Evolutionary conservation across 2,888 invertebrate genomes (phyloP), one percentile per base, ranked within the genome.

Genomic region (Torymus texanus): DNA sequence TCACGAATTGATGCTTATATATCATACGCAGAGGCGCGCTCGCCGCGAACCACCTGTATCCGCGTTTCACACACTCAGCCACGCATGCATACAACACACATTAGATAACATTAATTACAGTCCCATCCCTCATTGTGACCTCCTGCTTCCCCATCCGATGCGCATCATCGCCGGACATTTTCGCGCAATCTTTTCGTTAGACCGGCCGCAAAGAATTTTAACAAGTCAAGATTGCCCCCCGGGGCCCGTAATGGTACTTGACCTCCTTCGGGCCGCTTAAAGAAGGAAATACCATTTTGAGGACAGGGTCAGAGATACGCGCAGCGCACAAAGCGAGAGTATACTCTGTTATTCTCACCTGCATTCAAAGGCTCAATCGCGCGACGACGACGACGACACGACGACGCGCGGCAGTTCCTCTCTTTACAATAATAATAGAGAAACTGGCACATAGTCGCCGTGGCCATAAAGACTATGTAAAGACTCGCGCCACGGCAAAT

Each of bases 241-340:
- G 50, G 41, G 41, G 41, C 41, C 68, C 24, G 58, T 81, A 79
- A 81, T 79, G 74, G 63, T 76, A 79, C 79, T 79, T 81, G 79
- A 76, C 76, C 81, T 79, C 75, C 62, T 81, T 81, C 65, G 12
- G 55, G 13, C 63, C 73, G 58, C 76, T 79, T 61, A 79, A 68
- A 81, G 73, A 78, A 81, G 79, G 79, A 79, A 81, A 79, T 79
- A 51, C 41, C 70, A 75, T 76, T 79, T 81, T 75, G 76, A 81
- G 79, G 61, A 79, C 81, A 79, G 81, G 81, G 81, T 79, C 79
- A 76, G 70, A 67, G 63, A 21, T 41, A 41, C 41, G 41, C 5
- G 41, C 41, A 5, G 55, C 58, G 51, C 55, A 73, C 53, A 73
- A 62, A 80, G 62, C 53, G 13, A 68, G 58, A 0, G 24, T 53